phyloP scores from a whole-genome alignment of 1,140 invertebrate genomes.

The Papilio glaucus region DNA sequence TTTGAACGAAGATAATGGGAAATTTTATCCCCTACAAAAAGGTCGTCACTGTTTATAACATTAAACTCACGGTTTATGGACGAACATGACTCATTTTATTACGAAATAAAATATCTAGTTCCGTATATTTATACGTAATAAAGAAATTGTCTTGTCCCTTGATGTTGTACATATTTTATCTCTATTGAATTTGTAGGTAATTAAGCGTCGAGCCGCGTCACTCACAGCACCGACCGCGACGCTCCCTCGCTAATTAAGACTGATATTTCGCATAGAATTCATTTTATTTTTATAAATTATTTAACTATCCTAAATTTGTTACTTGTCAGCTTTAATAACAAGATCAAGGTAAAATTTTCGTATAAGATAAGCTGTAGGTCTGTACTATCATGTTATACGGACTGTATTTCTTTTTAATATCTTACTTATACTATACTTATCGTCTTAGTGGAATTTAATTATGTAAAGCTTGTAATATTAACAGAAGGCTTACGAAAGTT shows the following conservation, averaged over 20 bases:
- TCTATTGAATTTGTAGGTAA: constrained; percentile 11
- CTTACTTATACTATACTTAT: too few relatives aligned
- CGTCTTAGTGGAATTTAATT: background rate
- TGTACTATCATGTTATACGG: too few relatives aligned
- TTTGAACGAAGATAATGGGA: too few relatives aligned
- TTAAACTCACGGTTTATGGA: too few relatives aligned
- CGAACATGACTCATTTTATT: background rate
- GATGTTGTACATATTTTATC: background rate
- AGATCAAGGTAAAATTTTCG: too few relatives aligned
- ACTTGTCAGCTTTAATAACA: background rate
- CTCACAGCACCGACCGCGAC: background rate
- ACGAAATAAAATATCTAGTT: background rate
- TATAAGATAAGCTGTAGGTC: too few relatives aligned
- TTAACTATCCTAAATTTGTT: background rate
- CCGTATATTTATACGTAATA: background rate
- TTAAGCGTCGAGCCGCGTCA: background rate
- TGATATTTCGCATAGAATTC: background rate
- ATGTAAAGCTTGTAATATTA: background rate
- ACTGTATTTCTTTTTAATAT: too few relatives aligned
- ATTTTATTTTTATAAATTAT: background rate
- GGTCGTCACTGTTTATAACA: too few relatives aligned
- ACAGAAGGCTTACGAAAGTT: constrained; percentile 6
- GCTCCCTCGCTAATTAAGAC: constrained; percentile 1
- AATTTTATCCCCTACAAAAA: too few relatives aligned
- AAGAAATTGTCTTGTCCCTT: background rate